Evolutionary conservation across 2,888 invertebrate genomes (phyloP), one percentile per base, ranked within the genome.

Genomic region (Caenorhabditis doughertyi): DNA sequence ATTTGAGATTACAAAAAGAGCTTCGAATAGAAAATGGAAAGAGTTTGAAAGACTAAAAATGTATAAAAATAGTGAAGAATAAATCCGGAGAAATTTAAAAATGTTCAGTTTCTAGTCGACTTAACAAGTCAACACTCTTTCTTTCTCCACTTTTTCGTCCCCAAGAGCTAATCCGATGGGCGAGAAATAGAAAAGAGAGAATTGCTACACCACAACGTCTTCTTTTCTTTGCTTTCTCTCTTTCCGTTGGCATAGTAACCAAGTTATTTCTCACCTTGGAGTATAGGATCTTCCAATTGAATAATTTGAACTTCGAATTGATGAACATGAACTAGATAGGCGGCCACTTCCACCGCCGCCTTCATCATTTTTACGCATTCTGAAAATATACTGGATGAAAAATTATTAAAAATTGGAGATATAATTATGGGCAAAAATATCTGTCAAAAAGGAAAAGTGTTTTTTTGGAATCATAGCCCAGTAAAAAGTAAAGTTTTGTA

Each of bases 281-380:
- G 65, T 73, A 49, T 82, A 82, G 35, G 79, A 58, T 60, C 81
- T 42, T 23, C 44, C 49, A 23, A 56, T 23, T n/a, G 86, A 83
- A 55, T 88, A 88, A 67, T 85, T 86, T 23, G 79, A 60, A 39
- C 85, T 74, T 5, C 88, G 79, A 62, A 88, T 88, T 5, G 84
- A 81, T 47, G 84, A 84, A 39, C 86, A 84, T 8, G 86, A 87
- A 58, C 87, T 85, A 27, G 87, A 87, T 4, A 76, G 53, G 29
- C 76, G 76, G 11, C 72, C 72, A 62, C 72, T 51, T 39, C 73
- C 64, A 18, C 71, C 39, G 44, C 44, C 44, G 18, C 71, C 76
- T 18, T 72, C 79, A 27, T 83, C 83, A 13, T 32, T 58, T 77
- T 83, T 83, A 23, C 77, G 74, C 83, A 83, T 83, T 80, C 72